Evolutionary conservation across 2,113 vertebrate species (phyloP).

Genomic region (Lasiurus borealis): DNA sequence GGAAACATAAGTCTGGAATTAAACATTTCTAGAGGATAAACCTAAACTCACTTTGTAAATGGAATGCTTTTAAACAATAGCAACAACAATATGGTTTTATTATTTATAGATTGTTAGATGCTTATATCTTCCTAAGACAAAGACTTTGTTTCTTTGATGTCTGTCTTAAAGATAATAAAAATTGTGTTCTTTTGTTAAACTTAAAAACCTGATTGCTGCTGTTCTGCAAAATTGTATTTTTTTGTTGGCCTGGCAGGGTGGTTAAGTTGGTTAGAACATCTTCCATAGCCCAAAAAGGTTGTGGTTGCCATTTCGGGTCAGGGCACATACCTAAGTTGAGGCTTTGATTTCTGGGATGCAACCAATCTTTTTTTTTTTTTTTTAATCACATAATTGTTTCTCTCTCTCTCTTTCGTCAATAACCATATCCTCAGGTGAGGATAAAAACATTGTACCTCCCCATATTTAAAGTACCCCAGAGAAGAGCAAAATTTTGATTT

Average conservation of each 20-base stretch:
- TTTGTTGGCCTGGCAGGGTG: not conserved
- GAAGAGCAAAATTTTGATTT: not conserved
- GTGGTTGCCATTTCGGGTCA: not conserved
- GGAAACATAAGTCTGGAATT: slow-evolving; percentile 25
- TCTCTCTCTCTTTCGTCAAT: not conserved
- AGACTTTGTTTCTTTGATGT: slow-evolving; percentile 27
- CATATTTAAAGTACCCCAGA: not conserved
- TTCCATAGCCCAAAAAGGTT: not conserved
- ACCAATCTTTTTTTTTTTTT: not conserved
- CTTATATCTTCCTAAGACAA: slow-evolving; percentile 39
- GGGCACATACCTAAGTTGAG: not conserved
- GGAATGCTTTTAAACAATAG: slow-evolving; percentile 38
- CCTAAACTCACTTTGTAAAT: slow-evolving; percentile 58
- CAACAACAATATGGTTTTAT: slow-evolving; percentile 22
- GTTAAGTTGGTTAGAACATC: not conserved
- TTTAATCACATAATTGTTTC: no score
- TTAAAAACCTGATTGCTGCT: slow-evolving; percentile 23
- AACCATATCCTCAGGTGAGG: not conserved
- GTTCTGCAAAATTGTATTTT: slow-evolving; percentile 18
- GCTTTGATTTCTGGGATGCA: not conserved
- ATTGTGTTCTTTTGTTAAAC: slow-evolving; percentile 3
- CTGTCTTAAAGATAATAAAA: slow-evolving; percentile 47
- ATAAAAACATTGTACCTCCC: slow-evolving; percentile 14
- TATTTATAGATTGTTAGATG: slow-evolving; percentile 41
- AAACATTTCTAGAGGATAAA: slow-evolving; percentile 69